phyloP scores from a whole-genome alignment of 2,113 vertebrate genomes.

The Argyrosomus japonicus region DNA sequence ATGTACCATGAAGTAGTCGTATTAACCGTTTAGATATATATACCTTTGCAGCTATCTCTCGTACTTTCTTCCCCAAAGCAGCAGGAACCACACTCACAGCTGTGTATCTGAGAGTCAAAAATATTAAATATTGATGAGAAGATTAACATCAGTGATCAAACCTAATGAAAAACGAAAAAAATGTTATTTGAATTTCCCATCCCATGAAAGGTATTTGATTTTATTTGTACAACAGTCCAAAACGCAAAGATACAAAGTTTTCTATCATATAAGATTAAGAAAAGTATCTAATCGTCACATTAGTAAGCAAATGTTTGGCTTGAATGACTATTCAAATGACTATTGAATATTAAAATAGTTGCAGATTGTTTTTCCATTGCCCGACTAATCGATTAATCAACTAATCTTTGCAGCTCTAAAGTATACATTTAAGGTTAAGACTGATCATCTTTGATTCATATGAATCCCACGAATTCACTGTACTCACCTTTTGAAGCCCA shows the following conservation, averaged over 20 bases:
- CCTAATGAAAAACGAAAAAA: background rate
- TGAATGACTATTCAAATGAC: background rate
- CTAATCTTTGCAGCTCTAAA: background rate
- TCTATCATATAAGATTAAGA: no score
- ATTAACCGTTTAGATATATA: background rate
- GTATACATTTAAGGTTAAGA: background rate
- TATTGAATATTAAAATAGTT: background rate
- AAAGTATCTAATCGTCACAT: background rate
- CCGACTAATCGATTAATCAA: background rate
- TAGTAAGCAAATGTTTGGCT: background rate
- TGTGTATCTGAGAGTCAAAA: constrained; percentile 73
- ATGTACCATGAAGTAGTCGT: background rate
- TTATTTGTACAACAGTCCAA: background rate
- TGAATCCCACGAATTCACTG: background rate
- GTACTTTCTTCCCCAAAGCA: constrained; percentile 87
- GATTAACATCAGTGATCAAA: background rate
- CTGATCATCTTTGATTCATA: background rate
- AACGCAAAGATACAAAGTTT: background rate
- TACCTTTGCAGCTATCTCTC: constrained; percentile 85
- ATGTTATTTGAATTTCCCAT: background rate
- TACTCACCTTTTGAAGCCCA: constrained; percentile 87
- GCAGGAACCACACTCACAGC: constrained; percentile 85
- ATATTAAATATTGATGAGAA: background rate
- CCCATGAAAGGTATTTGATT: background rate
- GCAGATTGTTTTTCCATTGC: background rate